These are phyloP conservation scores for Hyles euphorbiae DNA, from an alignment of 1,140 invertebrate genomes.

Conservation along the genomic window DNA sequence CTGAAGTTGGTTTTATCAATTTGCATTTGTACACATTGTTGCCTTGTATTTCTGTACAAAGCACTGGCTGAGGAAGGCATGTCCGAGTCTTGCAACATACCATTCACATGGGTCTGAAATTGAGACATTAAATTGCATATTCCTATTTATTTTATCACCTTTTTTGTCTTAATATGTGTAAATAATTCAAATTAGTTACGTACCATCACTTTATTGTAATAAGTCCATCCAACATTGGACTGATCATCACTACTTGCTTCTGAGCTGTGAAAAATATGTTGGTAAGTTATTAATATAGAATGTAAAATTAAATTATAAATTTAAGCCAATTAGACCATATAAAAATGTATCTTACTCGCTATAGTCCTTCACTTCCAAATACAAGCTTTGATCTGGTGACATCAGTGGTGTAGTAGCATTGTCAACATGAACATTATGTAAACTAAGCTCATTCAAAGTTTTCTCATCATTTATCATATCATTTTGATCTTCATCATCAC, in stretches of 20 bases:
- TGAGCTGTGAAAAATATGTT: slow-evolving; percentile 51
- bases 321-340: too few species aligned
- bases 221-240: slow-evolving; percentile 79
- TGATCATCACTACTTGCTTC: slow-evolving; percentile 63
- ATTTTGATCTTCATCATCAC: slow-evolving; percentile 4
- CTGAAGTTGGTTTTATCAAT: slow-evolving; percentile 67
- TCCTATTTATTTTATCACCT: background rate
- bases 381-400: slow-evolving; percentile 78
- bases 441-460: slow-evolving; percentile 72
- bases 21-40: slow-evolving; percentile 62
- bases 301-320: too few species aligned
- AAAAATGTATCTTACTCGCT: slow-evolving; percentile 56
- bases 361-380: slow-evolving; percentile 79
- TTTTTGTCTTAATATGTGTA: too few species aligned
- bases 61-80: slow-evolving; percentile 69
- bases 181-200: slow-evolving; percentile 19
- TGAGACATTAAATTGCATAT: background rate
- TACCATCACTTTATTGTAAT: slow-evolving; percentile 82
- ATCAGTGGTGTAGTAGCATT: slow-evolving; percentile 72
- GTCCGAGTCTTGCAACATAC: slow-evolving; percentile 64
- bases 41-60: slow-evolving; percentile 50
- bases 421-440: slow-evolving; percentile 76
- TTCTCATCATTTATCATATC: slow-evolving; percentile 40
- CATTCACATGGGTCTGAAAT: slow-evolving; percentile 67
- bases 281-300: too few species aligned